Evolutionary conservation across 2,888 invertebrate species (phyloP), one percentile per base, ranked within the genome.

Genomic region (Tachina lurida): DNA sequence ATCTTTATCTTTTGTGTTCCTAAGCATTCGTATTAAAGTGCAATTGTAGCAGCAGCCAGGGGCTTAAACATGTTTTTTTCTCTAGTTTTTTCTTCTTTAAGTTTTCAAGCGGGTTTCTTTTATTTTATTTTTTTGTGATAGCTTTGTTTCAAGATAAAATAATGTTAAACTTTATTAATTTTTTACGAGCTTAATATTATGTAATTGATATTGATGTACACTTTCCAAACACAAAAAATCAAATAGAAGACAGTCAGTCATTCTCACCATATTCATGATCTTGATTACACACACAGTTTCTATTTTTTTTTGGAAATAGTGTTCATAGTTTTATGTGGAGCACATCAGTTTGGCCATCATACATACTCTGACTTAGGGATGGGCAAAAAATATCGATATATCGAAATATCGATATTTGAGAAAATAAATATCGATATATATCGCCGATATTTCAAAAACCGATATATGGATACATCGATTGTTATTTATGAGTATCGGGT

Each of bases 161-260:
- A 78, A 63, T 78, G 63, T 75, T 78, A 71, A 60, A 47, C 39
- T 86, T 84, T 84, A 86, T 84, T 84, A 86, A 86, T 84, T 86
- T 86, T 84, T 65, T 81, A 77, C 86, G 81, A 54, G 77, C 65
- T 77, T 63, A 77, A 73, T 78, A 81, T 86, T 86, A 81, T 78
- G 80, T 86, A 86, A 86, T 86, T 86, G 84, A 86, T 86, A 86
- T 84, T 84, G 86, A 86, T 83, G 79, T 79, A 85, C 77, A 77
- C 84, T 85, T 85, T 81, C 73, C 76, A 75, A 80, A 84, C 81
- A 81, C n/a, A 39, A 77, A 49, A n/a, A 68, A 49, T 47, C n/a
- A 76, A 76, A 76, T 47, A 43, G 54, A 56, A 31, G 31, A 1
- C 31, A 31, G 31, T 7, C 62, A 39, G 19, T 52, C 52, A 49